A percentile compares a stretch with the other conserved stretches of the same genome.
phyloP scores from a whole-genome alignment of 2,797 vertebrate species.

The Paguma larvata region DNA sequence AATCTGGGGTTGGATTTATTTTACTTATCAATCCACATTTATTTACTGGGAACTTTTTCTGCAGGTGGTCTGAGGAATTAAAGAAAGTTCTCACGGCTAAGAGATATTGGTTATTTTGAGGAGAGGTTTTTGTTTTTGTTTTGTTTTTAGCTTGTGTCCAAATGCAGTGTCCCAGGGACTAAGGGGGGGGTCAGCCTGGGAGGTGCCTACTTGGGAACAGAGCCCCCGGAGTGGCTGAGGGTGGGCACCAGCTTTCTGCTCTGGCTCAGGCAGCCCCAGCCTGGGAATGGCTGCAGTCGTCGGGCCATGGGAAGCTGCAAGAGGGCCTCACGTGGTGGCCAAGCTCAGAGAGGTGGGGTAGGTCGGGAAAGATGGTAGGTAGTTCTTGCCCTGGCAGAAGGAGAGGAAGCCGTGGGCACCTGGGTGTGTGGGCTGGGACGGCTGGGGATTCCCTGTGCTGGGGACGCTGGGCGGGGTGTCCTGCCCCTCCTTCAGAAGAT shows the following conservation, averaged over 20 bases:
- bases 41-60: conserved; percentile 47
- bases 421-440: background rate
- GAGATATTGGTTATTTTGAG: background rate
- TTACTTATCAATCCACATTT: background rate
- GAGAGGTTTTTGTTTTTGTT: background rate
- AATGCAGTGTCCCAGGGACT: background rate
- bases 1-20: background rate
- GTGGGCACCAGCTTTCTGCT: background rate
- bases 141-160: background rate
- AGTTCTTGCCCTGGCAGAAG: background rate
- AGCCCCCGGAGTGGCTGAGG: background rate
- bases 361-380: background rate
- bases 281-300: background rate
- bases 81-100: background rate
- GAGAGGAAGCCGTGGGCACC: background rate
- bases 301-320: background rate
- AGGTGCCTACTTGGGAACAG: background rate
- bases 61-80: background rate
- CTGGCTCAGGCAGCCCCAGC: background rate
- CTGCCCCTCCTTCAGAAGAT: background rate
- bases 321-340: background rate
- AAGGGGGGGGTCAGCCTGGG: background rate
- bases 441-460: background rate
- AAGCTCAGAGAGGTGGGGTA: background rate
- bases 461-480: background rate